Evolutionary conservation across 2,888 invertebrate species (phyloP), one percentile per base, ranked within the genome.

Genomic region (Pseudanteris insignis): DNA sequence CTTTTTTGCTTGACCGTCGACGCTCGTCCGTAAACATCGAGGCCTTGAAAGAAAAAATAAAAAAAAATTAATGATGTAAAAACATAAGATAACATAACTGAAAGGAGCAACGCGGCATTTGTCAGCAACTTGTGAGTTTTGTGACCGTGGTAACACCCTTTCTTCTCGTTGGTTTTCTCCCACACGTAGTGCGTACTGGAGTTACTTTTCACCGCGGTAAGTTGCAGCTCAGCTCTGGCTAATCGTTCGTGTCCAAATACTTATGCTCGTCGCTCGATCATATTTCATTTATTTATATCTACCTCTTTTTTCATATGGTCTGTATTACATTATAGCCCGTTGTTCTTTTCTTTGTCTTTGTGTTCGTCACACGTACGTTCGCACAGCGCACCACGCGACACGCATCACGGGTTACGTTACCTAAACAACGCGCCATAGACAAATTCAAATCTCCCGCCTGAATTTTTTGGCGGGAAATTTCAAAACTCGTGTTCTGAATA

Each of bases 131-230:
- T 69, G 73, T 73, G 73, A 77, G 76, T 80, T 78, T 73, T 79
- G 79, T 79, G 79, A 79, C 79, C 78, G 78, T 78, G 79, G 78
- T 79, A 79, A 79, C 79, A 78, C 79, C 79, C 78, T 80, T 80
- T 79, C 77, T 79, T 79, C 77, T 79, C 79, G 77, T 80, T 79
- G 79, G 79, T 79, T 69, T 79, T 78, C 67, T 71, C 80, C 78
- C 78, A 78, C 79, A 80, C 78, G 89, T 92, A 94, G 94, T 91
- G 92, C 92, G 90, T 94, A 94, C 92, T 94, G 94, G 94, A 94
- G 91, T 89, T 93, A 92, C 89, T 94, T 94, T 91, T 91, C 91
- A 88, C 92, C 93, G 89, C 91, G 94, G 94, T 94, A 94, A 94
- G 94, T 94, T 89, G 87, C 89, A 86, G 78, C 77, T 80, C 79